Conservation (phyloP, 2,797 vertebrate species). For the Alosa sapidissima region DNA sequence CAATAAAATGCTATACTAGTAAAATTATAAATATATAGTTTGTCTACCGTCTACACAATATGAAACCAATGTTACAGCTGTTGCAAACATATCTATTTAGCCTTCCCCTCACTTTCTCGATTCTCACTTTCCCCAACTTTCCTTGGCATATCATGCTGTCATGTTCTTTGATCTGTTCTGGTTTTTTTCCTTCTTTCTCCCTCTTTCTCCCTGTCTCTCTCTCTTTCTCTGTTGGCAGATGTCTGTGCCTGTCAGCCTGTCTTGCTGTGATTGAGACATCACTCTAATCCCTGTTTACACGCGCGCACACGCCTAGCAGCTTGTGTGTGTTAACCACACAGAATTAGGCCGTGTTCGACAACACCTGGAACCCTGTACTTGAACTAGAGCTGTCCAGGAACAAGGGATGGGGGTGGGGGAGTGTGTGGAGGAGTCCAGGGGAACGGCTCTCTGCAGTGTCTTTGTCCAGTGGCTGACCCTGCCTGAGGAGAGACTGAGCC, state of each 20-base stretch:
- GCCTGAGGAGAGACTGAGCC: not conserved
- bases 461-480: slow-evolving; percentile 12
- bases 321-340: slow-evolving; percentile 72
- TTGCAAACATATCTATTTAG: not conserved
- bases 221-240: slow-evolving; percentile 39
- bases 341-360: slow-evolving; percentile 75
- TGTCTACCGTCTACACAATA: not conserved
- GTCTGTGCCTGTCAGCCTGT: slow-evolving; percentile 67
- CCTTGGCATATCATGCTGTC: slow-evolving; percentile 13
- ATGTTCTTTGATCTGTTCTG: not conserved
- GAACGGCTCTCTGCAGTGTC: not conserved
- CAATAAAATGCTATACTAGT: not conserved
- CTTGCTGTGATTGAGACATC: slow-evolving; percentile 79
- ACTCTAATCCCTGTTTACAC: slow-evolving; percentile 81
- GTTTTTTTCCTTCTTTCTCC: not conserved
- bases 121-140: not conserved
- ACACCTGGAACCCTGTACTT: slow-evolving; percentile 68
- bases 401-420: not conserved
- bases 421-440: not conserved
- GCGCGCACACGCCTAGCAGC: slow-evolving; percentile 57
- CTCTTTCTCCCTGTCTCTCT: slow-evolving; percentile 23
- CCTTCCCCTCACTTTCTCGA: not conserved
- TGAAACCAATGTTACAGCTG: not conserved
- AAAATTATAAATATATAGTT: not conserved
- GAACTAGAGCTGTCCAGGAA: slow-evolving; percentile 65